Evolutionary conservation across 2,797 vertebrate genomes (phyloP), one percentile per base, ranked within the genome.

Genomic region (Otolemur crassicaudatus): DNA sequence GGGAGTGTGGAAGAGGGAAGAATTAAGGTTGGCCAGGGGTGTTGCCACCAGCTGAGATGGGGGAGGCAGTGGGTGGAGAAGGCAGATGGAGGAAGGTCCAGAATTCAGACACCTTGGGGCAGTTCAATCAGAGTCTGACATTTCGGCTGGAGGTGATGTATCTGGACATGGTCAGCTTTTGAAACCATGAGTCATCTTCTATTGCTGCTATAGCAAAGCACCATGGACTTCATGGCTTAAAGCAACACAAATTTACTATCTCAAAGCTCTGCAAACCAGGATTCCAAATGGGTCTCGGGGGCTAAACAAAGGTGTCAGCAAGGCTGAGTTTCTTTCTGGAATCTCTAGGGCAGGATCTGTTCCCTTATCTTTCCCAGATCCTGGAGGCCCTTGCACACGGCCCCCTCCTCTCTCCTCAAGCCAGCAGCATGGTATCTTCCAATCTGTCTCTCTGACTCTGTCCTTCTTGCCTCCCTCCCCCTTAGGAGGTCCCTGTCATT

Each of bases 361-460:
- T 56, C 12, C 61, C 70, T 56, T 0, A 7, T 20, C 60, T 91
- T 37, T 23, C 4, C 8, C 22, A 25, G 43, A 37, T 53, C 40
- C 72, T 34, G 3, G 3, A 22, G 60, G 72, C 60, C 0, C 46
- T 25, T 2, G 3, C 20, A 2, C n/a, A 1, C 0, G 2, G 14
- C 61, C 29, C 53, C 22, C 12, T 61, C 72, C 53, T 17, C 25
- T 34, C 0, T 43, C 90, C 23, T n/a, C 70, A 17, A 46, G 70
- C 58, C 56, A n/a, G 29, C 13, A 17, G 7, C 3, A 2, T 7
- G 9, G n/a, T 82, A 3, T 67, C 81, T 13, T 43, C 34, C 40
- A 31, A 0, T 3, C 20, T 22, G 10, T 40, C 63, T 1, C 31
- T 58, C n/a, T 34, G 1, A 61, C 25, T 49, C 40, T 53, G 69